Conservation (phyloP, 2,797 vertebrate genomes). For the Pipistrellus nathusii region DNA sequence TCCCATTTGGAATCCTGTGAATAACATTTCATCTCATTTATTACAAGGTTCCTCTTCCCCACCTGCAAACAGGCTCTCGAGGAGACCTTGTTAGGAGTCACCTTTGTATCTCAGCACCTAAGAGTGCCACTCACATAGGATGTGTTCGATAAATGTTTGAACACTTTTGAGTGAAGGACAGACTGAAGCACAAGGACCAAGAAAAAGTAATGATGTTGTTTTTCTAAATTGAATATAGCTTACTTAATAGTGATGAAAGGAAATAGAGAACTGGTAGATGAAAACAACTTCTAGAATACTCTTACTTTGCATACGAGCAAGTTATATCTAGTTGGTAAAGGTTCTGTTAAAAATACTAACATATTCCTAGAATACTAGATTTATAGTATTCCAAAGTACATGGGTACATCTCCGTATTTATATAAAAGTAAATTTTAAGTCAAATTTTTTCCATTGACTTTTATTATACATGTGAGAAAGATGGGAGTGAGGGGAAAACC, state of each 20-base stretch:
- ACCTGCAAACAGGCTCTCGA: not conserved
- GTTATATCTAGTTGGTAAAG: constrained; percentile 55
- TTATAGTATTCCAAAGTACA: not conserved
- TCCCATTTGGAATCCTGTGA: not conserved
- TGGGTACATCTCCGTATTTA: not conserved
- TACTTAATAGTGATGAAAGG: constrained; percentile 26
- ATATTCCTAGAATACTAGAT: constrained; percentile 11
- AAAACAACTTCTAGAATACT: constrained; percentile 62
- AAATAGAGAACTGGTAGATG: constrained; percentile 47
- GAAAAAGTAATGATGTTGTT: not conserved
- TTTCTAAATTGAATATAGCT: constrained; percentile 31
- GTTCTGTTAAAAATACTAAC: constrained; percentile 54
- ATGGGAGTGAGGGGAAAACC: not conserved
- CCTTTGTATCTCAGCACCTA: not conserved
- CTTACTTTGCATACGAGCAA: constrained; percentile 41
- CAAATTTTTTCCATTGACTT: constrained; percentile 46
- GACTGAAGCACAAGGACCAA: constrained; percentile 12
- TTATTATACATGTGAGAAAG: constrained; percentile 48
- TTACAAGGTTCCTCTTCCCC: not conserved
- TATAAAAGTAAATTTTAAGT: constrained; percentile 38
- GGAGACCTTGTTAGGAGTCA: not conserved
- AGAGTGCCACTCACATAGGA: not conserved
- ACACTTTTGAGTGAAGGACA: not conserved
- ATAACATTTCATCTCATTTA: not conserved
- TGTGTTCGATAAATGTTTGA: not conserved